Base-by-base conservation (phyloP, 2,113 vertebrate genomes). In the Centrocercus urophasianus region DNA sequence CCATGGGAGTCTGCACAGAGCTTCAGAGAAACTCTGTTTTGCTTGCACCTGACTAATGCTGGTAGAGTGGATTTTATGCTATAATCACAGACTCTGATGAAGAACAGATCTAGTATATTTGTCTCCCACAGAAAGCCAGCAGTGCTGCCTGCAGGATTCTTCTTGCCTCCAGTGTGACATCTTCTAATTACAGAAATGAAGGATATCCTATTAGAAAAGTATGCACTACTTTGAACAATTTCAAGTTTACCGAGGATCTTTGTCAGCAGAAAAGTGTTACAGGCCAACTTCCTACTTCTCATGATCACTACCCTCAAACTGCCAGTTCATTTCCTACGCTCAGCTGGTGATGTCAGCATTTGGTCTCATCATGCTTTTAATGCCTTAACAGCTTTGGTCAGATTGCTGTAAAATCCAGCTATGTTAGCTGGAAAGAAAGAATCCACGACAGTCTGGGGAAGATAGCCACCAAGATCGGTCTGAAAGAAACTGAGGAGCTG, bases 401-500 rank as follows among this genome's bases (percentile, higher is more conserved):
- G 97, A 97, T 99, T 99, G 94, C 92, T 97, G 79, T 99, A 99
- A 96, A 99, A 99, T 36, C 97, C 98, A 2, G 96, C 86, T 98
- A 99, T 99, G 95, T 98, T 99, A 65, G 98, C 97, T 8, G 99
- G 99, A 86, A 99, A 99, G 98, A 99, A 99, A 13, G 99, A 98
- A 85, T 99, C 99, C 21, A 99, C 99, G 54, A 99, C 98, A 0
- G 98, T 98, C 93, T 98, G 98, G 2, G 99, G 99, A 65, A 99
- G 98, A 75, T 98, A 97, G 48, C 99, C 99, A 9, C 98, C 98
- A 40, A 99, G 98, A 94, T 99, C 99, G 0, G 99, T 99, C 97
- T 99, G 99, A 96, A 99, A 99, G 97, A 99, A 99, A 27, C 96
- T 98, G 89, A 99, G 95, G 65, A 99, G 88, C 36, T 97, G 97